These are phyloP conservation scores for Galagoides demidoff DNA, from an alignment of 2,797 vertebrate species.

Conservation along the genomic window DNA sequence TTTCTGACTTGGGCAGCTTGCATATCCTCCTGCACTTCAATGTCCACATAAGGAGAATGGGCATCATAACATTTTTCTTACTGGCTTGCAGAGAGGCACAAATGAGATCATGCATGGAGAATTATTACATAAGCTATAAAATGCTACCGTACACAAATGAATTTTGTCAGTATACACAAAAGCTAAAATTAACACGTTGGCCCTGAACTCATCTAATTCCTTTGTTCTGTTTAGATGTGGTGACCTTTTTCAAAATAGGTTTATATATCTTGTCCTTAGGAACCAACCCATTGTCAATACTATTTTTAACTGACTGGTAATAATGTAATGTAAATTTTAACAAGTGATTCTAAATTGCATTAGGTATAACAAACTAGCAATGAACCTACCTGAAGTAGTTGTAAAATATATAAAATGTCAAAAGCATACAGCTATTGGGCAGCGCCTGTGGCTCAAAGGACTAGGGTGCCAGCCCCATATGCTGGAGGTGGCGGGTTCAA, in stretches of 20 bases:
- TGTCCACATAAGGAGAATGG: background rate
- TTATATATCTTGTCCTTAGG: background rate
- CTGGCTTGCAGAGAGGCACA: background rate
- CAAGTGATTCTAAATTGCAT: background rate
- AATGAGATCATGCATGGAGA: background rate
- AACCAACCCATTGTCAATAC: background rate
- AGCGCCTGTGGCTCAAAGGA: too few relatives aligned
- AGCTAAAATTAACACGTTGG: background rate
- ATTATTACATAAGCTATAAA: background rate
- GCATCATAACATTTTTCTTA: background rate
- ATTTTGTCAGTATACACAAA: background rate
- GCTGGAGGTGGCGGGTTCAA: too few relatives aligned
- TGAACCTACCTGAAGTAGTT: background rate
- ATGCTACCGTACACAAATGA: background rate
- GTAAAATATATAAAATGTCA: background rate
- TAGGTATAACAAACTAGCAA: background rate
- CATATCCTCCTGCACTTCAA: background rate
- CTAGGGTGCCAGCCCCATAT: too few relatives aligned
- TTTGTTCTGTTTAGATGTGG: background rate
- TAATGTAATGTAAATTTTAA: background rate
- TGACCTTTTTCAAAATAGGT: background rate
- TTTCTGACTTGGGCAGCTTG: background rate
- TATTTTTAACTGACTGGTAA: constrained; percentile 23
- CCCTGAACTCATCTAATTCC: background rate
- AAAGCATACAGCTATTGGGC: background rate